These are phyloP conservation scores for Neoaliturus tenellus DNA, from an alignment of 2,888 invertebrate species.

Conservation along the genomic window DNA sequence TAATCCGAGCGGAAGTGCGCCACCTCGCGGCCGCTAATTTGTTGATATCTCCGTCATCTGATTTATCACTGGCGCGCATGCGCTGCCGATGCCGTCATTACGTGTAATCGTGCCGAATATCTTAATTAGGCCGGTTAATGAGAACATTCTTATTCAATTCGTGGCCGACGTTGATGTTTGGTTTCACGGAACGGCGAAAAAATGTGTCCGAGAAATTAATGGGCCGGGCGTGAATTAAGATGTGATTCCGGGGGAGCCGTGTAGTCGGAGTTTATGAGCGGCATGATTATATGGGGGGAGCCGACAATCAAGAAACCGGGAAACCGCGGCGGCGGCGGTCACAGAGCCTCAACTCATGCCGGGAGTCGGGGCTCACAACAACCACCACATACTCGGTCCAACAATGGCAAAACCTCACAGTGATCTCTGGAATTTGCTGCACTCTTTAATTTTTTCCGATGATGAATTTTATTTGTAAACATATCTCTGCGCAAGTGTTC, in stretches of 20 bases:
- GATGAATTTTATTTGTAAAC: too few species aligned
- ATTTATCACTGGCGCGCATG: not conserved
- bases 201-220: constrained; percentile 6
- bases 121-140: constrained; percentile 12
- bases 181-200: constrained; percentile 3
- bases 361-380: too few species aligned
- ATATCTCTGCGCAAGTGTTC: too few species aligned
- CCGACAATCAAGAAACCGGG: too few species aligned
- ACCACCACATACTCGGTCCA: too few species aligned
- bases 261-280: not conserved
- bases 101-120: constrained; percentile 12
- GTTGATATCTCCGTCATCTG: not conserved
- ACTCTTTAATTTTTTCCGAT: too few species aligned
- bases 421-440: too few species aligned
- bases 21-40: not conserved
- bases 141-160: constrained; percentile 10
- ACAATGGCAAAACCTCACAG: too few species aligned
- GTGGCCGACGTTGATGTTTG: not conserved
- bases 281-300: too few species aligned
- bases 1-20: not conserved
- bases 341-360: too few species aligned
- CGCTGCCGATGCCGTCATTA: not conserved
- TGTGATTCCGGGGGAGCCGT: not conserved
- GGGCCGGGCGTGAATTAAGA: constrained; percentile 13
- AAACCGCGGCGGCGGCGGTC: too few species aligned